Evolutionary conservation across 2,888 invertebrate species (phyloP).

Genomic region (Mantis religiosa): DNA sequence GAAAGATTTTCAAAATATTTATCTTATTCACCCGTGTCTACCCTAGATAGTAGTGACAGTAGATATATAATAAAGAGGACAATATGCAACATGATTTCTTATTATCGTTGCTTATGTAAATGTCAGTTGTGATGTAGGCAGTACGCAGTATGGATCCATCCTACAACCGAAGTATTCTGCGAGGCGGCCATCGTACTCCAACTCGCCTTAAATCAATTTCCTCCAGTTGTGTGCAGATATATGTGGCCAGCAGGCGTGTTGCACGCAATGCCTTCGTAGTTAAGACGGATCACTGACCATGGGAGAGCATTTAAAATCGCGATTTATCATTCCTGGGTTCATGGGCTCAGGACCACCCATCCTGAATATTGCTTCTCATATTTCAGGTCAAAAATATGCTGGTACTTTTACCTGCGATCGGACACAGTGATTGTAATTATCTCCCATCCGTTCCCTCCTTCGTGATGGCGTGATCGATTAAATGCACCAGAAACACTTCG

Average conservation of each 20-base stretch:
- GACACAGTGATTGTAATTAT: neutral
- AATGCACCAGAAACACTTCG: neutral
- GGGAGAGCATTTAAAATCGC: neutral
- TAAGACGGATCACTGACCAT: neutral
- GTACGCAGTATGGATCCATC: neutral
- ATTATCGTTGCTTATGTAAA: no score
- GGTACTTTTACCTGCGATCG: neutral
- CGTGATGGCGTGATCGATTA: neutral
- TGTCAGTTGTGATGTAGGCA: neutral
- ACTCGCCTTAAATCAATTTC: neutral
- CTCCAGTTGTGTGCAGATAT: neutral
- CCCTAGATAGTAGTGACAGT: no score
- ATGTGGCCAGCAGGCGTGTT: neutral
- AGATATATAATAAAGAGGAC: no score
- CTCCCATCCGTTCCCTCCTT: neutral
- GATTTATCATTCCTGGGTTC: neutral
- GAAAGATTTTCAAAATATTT: no score
- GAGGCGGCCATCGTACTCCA: neutral
- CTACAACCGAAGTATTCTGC: neutral
- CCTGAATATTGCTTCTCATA: neutral
- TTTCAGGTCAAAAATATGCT: neutral
- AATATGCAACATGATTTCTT: no score
- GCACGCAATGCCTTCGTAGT: neutral
- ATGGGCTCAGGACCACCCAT: neutral
- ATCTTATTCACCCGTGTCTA: no score